Conservation (phyloP, 2,888 invertebrate genomes). For the Caenorhabditis parvicauda region DNA sequence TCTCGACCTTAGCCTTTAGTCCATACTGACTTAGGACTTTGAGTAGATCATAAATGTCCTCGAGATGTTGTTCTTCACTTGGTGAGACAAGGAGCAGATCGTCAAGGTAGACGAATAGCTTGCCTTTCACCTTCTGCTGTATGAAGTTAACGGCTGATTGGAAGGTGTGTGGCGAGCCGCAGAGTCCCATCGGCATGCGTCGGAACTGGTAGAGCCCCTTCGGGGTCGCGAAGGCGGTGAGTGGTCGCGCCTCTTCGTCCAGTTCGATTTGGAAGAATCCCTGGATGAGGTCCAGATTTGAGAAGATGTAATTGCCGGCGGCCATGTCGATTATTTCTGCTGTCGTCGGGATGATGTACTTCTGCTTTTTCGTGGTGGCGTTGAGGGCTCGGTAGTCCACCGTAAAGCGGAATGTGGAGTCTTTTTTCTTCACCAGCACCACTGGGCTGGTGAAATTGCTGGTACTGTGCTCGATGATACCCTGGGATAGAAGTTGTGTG, state of each 20-base stretch:
- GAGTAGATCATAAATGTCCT: slow-evolving; percentile 20
- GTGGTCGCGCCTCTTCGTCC: not conserved
- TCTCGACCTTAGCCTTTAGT: slow-evolving; percentile 23
- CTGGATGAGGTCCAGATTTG: slow-evolving; percentile 11
- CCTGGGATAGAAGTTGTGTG: slow-evolving; percentile 6
- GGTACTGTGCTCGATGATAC: slow-evolving; percentile 4
- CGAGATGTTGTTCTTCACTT: slow-evolving; percentile 11
- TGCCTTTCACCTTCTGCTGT: not conserved
- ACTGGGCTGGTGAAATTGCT: slow-evolving; percentile 11
- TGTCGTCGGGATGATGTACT: slow-evolving; percentile 6
- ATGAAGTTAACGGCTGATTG: slow-evolving; percentile 14
- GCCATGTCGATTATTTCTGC: slow-evolving; percentile 13
- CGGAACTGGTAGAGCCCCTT: slow-evolving; percentile 11
- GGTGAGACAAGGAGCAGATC: slow-evolving; percentile 13
- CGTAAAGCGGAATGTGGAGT: slow-evolving; percentile 10
- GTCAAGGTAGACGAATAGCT: slow-evolving; percentile 21
- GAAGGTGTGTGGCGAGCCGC: slow-evolving; percentile 11
- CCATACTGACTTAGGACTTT: slow-evolving; percentile 12
- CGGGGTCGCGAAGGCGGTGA: slow-evolving; percentile 16
- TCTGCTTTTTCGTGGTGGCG: slow-evolving; percentile 6
- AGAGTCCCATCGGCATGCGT: slow-evolving; percentile 21
- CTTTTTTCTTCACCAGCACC: slow-evolving; percentile 19
- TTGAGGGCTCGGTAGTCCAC: slow-evolving; percentile 23
- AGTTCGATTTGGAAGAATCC: slow-evolving; percentile 24
- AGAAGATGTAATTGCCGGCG: slow-evolving; percentile 5